Evolutionary conservation across 2,797 vertebrate species (phyloP), one percentile per base, ranked within the genome.

Genomic region (Epinephelus coioides): DNA sequence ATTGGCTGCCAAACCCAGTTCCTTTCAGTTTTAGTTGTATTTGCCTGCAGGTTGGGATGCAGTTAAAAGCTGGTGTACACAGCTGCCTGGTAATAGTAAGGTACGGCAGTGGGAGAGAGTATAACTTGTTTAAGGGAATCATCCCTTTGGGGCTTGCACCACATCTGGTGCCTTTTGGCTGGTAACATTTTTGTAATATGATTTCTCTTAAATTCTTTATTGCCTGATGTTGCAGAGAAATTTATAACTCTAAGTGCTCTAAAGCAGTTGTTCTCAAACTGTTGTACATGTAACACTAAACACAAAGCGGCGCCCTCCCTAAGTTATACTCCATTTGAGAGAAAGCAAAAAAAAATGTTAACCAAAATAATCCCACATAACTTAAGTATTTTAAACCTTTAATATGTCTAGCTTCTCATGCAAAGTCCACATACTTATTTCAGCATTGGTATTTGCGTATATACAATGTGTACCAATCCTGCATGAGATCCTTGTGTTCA

Each of bases 151-250:
- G 82, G 72, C 68, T 71, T 63, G 61, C 62, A 87, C 73, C 77
- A 69, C 86, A 91, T 84, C 84, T 88, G 84, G 65, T 54, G 50
- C 60, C 69, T 79, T 84, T 86, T 76, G 76, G 66, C 79, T 56
- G 25, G 56, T 46, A 63, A 76, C 40, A 63, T 59, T 56, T 82
- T 55, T 67, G 38, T 30, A 57, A 71, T 57, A 61, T 47, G 60
- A 81, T 76, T 83, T 81, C 68, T 73, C 69, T 76, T 86, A 70
- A 77, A 74, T 64, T 67, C 59, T 21, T 80, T 46, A 69, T 73
- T 63, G 65, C 69, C 69, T 73, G 50, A 81, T 76, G 76, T 82
- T 77, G 57, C 49, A 27, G 18, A 54, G 21, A 72, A 46, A 50
- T 38, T n/a, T 61, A 19, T n/a, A 59, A 57, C 23, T 43, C 44